phyloP scores from a whole-genome alignment of 2,888 invertebrate genomes.

The Spilarctia lutea region DNA sequence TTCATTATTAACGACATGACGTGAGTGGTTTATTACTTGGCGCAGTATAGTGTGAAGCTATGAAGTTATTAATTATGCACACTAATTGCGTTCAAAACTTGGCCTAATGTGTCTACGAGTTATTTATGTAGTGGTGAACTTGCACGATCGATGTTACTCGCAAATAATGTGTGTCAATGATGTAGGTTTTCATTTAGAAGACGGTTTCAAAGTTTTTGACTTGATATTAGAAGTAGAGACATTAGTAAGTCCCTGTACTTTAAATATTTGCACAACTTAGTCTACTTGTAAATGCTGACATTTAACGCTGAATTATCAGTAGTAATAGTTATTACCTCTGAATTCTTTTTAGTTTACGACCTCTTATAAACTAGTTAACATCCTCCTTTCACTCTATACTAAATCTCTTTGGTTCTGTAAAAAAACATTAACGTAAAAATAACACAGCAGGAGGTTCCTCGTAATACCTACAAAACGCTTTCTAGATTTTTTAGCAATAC shows the following conservation, averaged over 20 bases:
- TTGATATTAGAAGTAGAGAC: too few relatives aligned
- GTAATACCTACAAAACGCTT: not conserved
- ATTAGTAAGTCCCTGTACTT: not conserved
- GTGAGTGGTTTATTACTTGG: constrained; percentile 49
- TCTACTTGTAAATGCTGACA: not conserved
- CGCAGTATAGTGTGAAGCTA: constrained; percentile 51
- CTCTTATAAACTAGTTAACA: not conserved
- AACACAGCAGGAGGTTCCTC: not conserved
- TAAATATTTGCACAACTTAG: not conserved
- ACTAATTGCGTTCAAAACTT: constrained; percentile 55
- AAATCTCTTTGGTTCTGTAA: not conserved
- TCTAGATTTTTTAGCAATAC: not conserved
- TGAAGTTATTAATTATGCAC: constrained; percentile 55
- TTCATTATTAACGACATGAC: constrained; percentile 41
- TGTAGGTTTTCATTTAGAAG: not conserved
- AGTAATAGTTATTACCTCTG: not conserved
- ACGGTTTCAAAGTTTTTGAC: not conserved
- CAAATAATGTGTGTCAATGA: constrained; percentile 15
- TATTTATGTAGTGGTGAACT: constrained; percentile 52
- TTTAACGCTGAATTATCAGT: not conserved
- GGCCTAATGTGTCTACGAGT: constrained; percentile 55
- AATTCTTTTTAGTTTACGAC: not conserved
- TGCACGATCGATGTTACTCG: constrained; percentile 38
- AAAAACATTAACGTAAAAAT: not conserved
- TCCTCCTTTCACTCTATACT: not conserved